These are phyloP conservation scores for Adelosebastes latens DNA, from an alignment of 2,797 vertebrate species.

Conservation along the genomic window DNA sequence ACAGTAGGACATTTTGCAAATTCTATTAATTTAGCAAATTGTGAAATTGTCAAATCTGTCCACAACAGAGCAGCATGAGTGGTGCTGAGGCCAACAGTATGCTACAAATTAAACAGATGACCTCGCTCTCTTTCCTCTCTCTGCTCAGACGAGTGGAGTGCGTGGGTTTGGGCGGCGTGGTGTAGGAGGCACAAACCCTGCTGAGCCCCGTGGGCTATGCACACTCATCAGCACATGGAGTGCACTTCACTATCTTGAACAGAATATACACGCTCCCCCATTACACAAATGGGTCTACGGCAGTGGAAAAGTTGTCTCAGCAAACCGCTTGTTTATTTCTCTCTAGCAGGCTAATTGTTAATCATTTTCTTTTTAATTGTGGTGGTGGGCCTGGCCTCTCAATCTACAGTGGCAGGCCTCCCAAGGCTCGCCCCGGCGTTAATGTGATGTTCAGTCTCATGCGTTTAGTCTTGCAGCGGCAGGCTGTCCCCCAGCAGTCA, in stretches of 20 bases:
- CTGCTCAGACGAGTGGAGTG: conserved; percentile 72
- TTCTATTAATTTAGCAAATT: conserved; percentile 38
- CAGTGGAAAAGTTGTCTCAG: conserved; percentile 57
- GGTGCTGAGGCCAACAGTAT: conserved; percentile 50
- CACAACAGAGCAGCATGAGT: conserved; percentile 33
- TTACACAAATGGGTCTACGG: conserved; percentile 62
- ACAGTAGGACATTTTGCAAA: conserved; percentile 18
- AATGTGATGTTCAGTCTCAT: conserved; percentile 74
- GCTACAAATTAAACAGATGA: conserved; percentile 63
- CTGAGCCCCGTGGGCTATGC: conserved; percentile 78
- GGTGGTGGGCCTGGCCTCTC: conserved; percentile 66
- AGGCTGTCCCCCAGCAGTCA: conserved; percentile 56
- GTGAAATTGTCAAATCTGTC: conserved; percentile 25
- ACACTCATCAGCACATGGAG: conserved; percentile 79
- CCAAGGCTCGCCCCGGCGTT: conserved; percentile 61
- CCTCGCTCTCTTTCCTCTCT: conserved; percentile 64
- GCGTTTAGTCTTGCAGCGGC: conserved; percentile 65
- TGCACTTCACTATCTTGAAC: conserved; percentile 72
- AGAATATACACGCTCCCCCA: conserved; percentile 58
- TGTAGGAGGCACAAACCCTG: conserved; percentile 80
- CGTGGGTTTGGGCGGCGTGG: conserved; percentile 72
- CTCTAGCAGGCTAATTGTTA: conserved; percentile 70
- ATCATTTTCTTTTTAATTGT: conserved; percentile 78
- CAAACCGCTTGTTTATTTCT: conserved; percentile 67
- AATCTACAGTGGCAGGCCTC: conserved; percentile 66